Evolutionary conservation across 1,140 invertebrate genomes (phyloP), one percentile per base, ranked within the genome.

Genomic region (Vanessa tameamea): DNA sequence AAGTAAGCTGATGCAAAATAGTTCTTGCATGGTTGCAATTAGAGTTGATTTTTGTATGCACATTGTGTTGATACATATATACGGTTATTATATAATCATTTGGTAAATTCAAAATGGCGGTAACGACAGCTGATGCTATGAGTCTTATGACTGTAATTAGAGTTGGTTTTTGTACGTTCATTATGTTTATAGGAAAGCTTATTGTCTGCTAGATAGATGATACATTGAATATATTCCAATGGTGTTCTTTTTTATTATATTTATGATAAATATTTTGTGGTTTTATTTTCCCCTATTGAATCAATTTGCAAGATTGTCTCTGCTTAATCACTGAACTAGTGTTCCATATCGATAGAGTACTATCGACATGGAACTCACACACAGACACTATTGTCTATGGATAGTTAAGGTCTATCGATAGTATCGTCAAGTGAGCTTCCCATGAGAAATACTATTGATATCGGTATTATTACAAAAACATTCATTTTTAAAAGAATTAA

Each of bases 171-270:
- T 37, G 55, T 26, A 57, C 20, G 55, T 16, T n/a, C n/a, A 53
- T 53, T 53, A 43, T 43, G n/a, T 53, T 53, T 53, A 20, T 53
- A 53, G 50, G n/a, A n/a, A 53, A 2, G 50, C 31, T 31, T 61
- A 61, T 51, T 51, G 13, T 61, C 31, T 61, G 14, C 14, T 31
- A 61, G 31, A 37, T 37, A 61, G 23, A 14, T 26, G 9, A 59
- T 59, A 13, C 16, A 37, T 5, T 37, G 6, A 31, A 61, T 37
- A 61, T 61, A 61, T 9, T 61, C 57, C 57, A 37, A 61, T 37
- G 31, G 57, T 61, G 57, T 61, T 61, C 57, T 61, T 61, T 61
- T 61, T 31, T 61, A 61, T 61, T 61, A 61, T 61, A 61, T 61
- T 61, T 26, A 37, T 61, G 23, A 61, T 61, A 15, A 61, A 61